These are phyloP conservation scores for Kryptopterus vitreolus DNA, from an alignment of 2,797 vertebrate species.

Conservation along the genomic window DNA sequence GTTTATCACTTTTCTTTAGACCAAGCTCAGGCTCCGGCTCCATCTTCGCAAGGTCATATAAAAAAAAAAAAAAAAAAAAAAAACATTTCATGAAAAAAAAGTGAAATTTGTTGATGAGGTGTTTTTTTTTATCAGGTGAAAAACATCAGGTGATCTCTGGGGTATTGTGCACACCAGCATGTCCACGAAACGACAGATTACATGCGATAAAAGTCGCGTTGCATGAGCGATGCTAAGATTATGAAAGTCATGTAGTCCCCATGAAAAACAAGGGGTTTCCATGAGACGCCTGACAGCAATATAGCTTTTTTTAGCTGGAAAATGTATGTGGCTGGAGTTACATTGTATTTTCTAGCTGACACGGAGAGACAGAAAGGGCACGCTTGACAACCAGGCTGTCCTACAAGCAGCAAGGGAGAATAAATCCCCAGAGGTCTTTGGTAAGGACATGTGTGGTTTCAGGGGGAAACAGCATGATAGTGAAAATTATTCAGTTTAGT, in stretches of 20 bases:
- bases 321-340: conserved; percentile 24
- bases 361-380: conserved; percentile 28
- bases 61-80: no score
- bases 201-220: background rate
- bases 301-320: background rate
- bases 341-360: conserved; percentile 17
- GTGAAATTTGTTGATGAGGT: background rate
- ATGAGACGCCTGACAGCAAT: conserved; percentile 5
- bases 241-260: background rate
- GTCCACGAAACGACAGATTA: background rate
- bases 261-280: background rate
- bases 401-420: conserved; percentile 18
- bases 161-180: background rate
- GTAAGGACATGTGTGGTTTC: conserved; percentile 20
- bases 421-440: conserved; percentile 11
- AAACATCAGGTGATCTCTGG: background rate
- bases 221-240: background rate
- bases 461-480: conserved; percentile 13
- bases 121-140: background rate
- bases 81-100: background rate
- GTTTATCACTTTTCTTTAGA: background rate
- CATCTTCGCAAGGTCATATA: no score
- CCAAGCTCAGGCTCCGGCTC: background rate
- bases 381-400: conserved; percentile 29
- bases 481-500: conserved; percentile 2